Conservation (phyloP, 2,113 vertebrate genomes). For the Cyprinus carpio region DNA sequence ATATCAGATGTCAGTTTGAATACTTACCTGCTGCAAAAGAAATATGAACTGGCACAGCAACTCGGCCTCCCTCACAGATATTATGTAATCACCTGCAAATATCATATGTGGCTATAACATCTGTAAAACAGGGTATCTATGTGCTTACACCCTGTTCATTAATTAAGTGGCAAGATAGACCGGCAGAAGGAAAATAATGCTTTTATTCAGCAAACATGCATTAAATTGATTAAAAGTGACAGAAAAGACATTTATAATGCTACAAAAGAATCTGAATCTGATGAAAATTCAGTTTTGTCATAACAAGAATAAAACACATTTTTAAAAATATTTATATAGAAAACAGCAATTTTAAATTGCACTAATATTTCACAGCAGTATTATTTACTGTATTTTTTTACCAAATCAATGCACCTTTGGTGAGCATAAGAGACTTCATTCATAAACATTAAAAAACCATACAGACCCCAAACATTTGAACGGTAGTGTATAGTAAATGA, state of each 20-base stretch:
- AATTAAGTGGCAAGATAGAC: not conserved
- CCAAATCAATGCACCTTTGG: not conserved
- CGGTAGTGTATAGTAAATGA: not conserved
- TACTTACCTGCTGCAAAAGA: not conserved
- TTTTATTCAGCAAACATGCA: not conserved
- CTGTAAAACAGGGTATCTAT: not conserved
- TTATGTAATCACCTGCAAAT: conserved; percentile 13
- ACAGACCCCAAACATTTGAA: not conserved
- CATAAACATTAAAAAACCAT: not conserved
- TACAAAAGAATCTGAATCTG: too few relatives aligned
- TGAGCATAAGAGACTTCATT: not conserved
- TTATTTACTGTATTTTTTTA: not conserved
- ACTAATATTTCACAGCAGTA: not conserved
- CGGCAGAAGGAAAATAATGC: too few relatives aligned
- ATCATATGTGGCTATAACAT: not conserved
- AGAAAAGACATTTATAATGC: too few relatives aligned
- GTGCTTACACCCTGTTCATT: not conserved
- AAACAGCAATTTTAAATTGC: not conserved
- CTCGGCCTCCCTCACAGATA: not conserved
- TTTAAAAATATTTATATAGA: too few relatives aligned
- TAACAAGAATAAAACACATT: not conserved
- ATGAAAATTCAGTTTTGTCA: not conserved
- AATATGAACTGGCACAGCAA: not conserved
- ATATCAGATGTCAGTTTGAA: conserved; percentile 1
- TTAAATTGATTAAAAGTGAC: not conserved